A percentile compares a stretch with the other conserved stretches of the same genome.
Conservation (phyloP, 2,888 invertebrate genomes). For the Meteorus colon region DNA sequence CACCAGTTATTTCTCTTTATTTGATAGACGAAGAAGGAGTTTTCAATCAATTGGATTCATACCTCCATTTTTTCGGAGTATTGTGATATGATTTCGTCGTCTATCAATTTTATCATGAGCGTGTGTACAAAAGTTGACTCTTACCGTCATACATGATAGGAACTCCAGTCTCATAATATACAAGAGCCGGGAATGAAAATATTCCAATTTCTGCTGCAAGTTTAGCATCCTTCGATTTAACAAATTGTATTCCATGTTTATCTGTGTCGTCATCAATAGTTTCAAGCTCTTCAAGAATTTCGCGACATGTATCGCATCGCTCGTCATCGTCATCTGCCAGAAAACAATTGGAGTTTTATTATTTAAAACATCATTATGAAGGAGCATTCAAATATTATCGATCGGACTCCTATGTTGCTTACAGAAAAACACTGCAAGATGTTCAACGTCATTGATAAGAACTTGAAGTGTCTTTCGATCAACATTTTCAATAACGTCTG, state of each 20-base stretch:
- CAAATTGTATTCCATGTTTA: conserved; percentile 93
- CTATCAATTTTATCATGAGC: background rate
- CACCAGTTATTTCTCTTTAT: background rate
- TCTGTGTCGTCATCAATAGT: conserved; percentile 95
- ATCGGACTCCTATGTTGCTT: conserved; percentile 68
- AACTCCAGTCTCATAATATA: conserved; percentile 94
- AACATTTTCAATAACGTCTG: conserved; percentile 92
- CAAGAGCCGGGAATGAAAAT: conserved; percentile 92
- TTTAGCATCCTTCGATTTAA: conserved; percentile 92
- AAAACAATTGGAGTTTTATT: background rate
- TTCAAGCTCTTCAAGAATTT: conserved; percentile 90
- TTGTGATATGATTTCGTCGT: background rate
- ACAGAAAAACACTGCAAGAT: conserved; percentile 95
- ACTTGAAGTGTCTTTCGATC: conserved; percentile 92
- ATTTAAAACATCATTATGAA: no score
- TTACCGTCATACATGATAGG: conserved; percentile 97
- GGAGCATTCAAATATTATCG: background rate
- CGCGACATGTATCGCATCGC: conserved; percentile 88
- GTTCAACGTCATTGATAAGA: conserved; percentile 91
- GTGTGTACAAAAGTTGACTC: conserved; percentile 62
- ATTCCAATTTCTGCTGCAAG: conserved; percentile 93
- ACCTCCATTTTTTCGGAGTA: background rate
- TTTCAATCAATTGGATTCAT: background rate
- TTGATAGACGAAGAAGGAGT: background rate
- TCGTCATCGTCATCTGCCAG: conserved; percentile 86